Percentiles rank a stretch among this genome's conserved stretches.
These are phyloP conservation scores for Mustela lutreola DNA, from an alignment of 2,113 vertebrate genomes.

Conservation along the genomic window DNA sequence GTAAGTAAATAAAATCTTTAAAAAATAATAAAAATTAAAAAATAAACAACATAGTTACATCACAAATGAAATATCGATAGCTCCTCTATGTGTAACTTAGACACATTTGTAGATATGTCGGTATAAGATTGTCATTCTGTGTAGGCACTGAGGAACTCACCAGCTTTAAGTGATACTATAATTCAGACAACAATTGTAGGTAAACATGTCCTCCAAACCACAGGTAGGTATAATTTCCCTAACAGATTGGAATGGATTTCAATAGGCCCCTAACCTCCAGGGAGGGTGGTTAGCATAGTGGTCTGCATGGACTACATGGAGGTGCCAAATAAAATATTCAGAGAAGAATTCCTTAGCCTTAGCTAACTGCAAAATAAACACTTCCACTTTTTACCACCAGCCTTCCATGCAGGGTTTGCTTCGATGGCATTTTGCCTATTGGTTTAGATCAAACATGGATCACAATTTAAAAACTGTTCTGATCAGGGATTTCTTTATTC, in stretches of 20 bases:
- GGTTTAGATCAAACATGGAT: slow-evolving; percentile 24
- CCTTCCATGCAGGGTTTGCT: background rate
- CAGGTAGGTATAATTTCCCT: background rate
- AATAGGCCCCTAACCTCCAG: background rate
- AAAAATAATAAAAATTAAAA: background rate
- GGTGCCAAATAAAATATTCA: slow-evolving; percentile 11
- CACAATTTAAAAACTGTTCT: slow-evolving; percentile 15
- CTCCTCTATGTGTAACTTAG: background rate
- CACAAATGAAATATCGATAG: slow-evolving; percentile 25
- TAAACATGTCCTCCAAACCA: background rate
- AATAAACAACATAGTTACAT: slow-evolving; percentile 44
- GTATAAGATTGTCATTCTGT: background rate
- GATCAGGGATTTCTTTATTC: background rate
- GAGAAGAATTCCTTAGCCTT: background rate
- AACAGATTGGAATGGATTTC: background rate
- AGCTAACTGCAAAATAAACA: slow-evolving; percentile 45
- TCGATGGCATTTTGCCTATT: background rate
- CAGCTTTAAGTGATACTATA: background rate
- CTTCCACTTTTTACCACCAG: background rate
- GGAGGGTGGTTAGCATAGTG: background rate
- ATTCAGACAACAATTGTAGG: background rate
- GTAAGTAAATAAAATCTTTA: no score
- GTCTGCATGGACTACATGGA: background rate
- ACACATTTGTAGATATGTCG: background rate
- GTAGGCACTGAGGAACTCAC: background rate